Base-by-base conservation (phyloP, 2,797 vertebrate genomes). In the Denticeps clupeoides region DNA sequence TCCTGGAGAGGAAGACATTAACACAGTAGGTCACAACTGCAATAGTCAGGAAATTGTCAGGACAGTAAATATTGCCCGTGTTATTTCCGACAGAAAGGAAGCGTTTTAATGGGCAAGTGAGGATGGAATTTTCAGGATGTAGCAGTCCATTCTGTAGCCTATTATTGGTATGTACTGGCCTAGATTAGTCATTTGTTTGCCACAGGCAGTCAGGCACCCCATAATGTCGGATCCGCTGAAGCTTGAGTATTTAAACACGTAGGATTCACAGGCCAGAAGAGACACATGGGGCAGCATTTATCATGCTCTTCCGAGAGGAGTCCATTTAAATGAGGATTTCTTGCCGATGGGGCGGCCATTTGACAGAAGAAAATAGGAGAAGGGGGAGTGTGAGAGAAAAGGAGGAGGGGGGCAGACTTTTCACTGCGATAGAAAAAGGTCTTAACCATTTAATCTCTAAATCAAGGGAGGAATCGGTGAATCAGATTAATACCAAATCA, bases 381-480 rank as follows among this genome's bases (percentile, higher is more conserved):
- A 33, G 43, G 7, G 7, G 12, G 24, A 32, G 15, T 58, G 13
- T 37, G 18, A 6, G 18, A 37, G 2, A 50, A 3, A 26, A 7
- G 27, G n/a, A 9, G 12, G n/a, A 10, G 21, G 25, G 23, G 23
- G 33, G 11, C 29, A 22, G 23, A 22, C 1, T 21, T 21, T 45
- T 11, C 10, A n/a, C 22, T 46, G 16, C 6, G 29, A 47, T 29
- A 11, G 59, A 46, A 35, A 58, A 51, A 13, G 65, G 71, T 62
- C 70, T 73, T 74, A 75, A 77, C 66, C 58, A 50, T 71, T 73
- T 75, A 72, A 74, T 80, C 71, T 71, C 53, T 48, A 53, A 56
- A 64, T 58, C 50, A 31, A 59, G 67, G 60, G 58, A 43, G 60
- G 56, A 63, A 60, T 67, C 35, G 40, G 56, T 65, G 72, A 71